These are phyloP conservation scores for Atrichornis clamosus DNA, from an alignment of 2,113 vertebrate species.

Conservation along the genomic window DNA sequence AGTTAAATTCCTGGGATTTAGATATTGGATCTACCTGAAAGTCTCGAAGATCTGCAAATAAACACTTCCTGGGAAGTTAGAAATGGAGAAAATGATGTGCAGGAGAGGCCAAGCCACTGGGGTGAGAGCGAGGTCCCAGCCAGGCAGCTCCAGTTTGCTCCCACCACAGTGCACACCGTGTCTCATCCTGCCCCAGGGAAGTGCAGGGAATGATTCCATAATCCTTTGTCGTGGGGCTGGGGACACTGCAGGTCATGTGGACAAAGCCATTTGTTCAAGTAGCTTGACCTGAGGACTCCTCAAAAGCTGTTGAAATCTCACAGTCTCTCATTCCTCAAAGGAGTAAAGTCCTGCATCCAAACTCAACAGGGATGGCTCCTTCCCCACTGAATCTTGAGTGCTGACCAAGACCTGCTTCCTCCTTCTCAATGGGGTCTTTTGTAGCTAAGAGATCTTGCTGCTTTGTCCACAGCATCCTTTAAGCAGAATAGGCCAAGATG, in stretches of 20 bases:
- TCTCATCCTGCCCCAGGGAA: conserved; percentile 18
- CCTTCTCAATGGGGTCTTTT: not conserved
- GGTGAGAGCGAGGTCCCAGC: conserved; percentile 1
- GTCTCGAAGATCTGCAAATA: not conserved
- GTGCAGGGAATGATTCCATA: conserved; percentile 9
- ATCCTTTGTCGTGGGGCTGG: not conserved
- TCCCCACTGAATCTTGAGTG: not conserved
- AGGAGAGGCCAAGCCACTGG: not conserved
- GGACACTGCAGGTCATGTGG: not conserved
- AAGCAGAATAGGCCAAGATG: not conserved
- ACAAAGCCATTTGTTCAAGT: conserved; percentile 27
- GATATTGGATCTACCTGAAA: not conserved
- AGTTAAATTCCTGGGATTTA: not conserved
- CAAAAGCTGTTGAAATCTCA: conserved; percentile 44
- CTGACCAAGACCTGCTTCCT: not conserved
- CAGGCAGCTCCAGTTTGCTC: not conserved
- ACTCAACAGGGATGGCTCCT: not conserved
- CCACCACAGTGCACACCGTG: not conserved
- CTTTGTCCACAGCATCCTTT: not conserved
- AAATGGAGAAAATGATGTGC: not conserved
- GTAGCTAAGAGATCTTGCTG: not conserved
- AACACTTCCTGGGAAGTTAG: not conserved
- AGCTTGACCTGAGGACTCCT: conserved; percentile 15
- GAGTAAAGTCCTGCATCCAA: conserved; percentile 16
- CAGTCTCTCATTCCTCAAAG: not conserved